Conservation (phyloP, 2,113 vertebrate species). For the Melanostigma gelatinosum region DNA sequence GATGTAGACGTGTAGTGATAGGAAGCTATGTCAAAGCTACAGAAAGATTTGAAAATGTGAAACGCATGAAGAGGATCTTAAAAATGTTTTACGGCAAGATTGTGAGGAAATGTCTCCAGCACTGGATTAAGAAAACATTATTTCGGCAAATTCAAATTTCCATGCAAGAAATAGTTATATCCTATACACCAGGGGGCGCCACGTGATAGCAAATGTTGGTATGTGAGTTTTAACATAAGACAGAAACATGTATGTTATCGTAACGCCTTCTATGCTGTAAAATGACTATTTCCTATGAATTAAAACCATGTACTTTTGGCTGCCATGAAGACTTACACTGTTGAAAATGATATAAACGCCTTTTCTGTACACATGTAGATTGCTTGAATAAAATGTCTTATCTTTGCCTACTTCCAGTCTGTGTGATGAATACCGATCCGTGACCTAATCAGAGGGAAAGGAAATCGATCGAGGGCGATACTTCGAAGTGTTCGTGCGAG, state of each 20-base stretch:
- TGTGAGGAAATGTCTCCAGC: neutral
- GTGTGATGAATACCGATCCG: neutral
- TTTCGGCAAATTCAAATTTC: neutral
- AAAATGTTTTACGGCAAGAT: no score
- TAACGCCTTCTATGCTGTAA: neutral
- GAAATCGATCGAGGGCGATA: neutral
- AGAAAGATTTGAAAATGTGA: neutral
- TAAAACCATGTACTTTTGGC: neutral
- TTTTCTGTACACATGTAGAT: neutral
- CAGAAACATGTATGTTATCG: neutral
- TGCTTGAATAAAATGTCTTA: neutral
- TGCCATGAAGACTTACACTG: neutral
- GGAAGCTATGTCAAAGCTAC: neutral
- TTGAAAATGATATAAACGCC: neutral
- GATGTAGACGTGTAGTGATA: neutral
- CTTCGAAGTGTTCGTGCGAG: slow-evolving; percentile 14
- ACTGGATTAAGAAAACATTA: neutral
- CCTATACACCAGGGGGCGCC: slow-evolving; percentile 44
- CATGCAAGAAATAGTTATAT: neutral
- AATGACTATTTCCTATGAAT: neutral
- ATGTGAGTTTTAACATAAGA: neutral
- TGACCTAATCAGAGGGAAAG: neutral
- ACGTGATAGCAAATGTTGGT: neutral
- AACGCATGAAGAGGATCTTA: neutral
- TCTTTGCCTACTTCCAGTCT: neutral